Conservation (phyloP, 2,797 vertebrate genomes). For the Ptychadena robeensis region DNA sequence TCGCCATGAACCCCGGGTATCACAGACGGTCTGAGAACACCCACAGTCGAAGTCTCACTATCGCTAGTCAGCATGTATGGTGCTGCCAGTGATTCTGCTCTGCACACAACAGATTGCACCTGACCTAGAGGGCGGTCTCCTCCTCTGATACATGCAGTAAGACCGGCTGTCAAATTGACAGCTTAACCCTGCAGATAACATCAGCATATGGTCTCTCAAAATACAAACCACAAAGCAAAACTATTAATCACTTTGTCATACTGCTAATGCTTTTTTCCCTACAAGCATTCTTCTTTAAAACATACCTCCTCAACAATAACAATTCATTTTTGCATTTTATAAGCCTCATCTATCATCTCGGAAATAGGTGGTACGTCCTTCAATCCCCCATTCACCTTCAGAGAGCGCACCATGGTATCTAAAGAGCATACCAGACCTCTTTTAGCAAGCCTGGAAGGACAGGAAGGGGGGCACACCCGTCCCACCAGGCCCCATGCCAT, state of each 20-base stretch:
- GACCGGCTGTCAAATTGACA: too few species aligned
- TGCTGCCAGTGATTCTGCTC: too few species aligned
- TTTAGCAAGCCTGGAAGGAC: too few species aligned
- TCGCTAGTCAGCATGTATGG: too few species aligned
- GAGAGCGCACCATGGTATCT: constrained; percentile 80
- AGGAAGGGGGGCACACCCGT: too few species aligned
- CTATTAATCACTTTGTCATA: neutral
- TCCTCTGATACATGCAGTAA: too few species aligned
- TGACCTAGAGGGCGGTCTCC: too few species aligned
- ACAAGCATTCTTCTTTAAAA: neutral
- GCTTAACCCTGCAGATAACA: neutral
- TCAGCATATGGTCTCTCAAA: neutral
- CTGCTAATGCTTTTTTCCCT: neutral
- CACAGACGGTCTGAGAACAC: too few species aligned
- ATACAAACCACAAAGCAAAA: neutral
- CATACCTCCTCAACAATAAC: neutral
- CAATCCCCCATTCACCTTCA: constrained; percentile 83
- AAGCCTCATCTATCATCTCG: constrained; percentile 27
- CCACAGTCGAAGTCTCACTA: too few species aligned
- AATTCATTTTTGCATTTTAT: constrained; percentile 38
- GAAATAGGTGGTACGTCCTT: constrained; percentile 77
- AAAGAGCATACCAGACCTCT: too few species aligned
- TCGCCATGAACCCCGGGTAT: too few species aligned
- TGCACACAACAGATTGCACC: neutral
- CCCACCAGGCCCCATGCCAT: too few species aligned